Evolutionary conservation across 2,888 invertebrate species (phyloP).

Genomic region (Erebia palarica): DNA sequence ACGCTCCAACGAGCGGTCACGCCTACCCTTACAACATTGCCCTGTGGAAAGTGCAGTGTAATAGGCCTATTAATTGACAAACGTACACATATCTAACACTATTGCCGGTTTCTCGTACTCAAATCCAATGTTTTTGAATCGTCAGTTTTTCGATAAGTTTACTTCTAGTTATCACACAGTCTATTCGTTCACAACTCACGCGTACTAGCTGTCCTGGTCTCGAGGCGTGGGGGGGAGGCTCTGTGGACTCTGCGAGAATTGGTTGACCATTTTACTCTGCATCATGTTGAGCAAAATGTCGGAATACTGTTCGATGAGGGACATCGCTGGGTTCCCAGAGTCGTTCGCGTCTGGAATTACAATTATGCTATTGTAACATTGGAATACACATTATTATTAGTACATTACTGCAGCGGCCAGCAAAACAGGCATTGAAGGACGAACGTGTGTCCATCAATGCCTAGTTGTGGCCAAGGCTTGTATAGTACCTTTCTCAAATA

Average conservation of each 20-base stretch:
- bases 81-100: not conserved
- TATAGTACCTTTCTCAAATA: too few relatives aligned
- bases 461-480: too few relatives aligned
- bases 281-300: constrained; percentile 83
- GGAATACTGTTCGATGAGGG: constrained; percentile 84
- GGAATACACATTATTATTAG: too few relatives aligned
- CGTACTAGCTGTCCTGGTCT: constrained; percentile 70
- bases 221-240: constrained; percentile 63
- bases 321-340: constrained; percentile 68
- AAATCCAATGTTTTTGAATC: not conserved
- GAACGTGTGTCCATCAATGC: too few relatives aligned
- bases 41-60: too few relatives aligned
- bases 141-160: not conserved
- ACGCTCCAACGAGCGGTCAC: too few relatives aligned
- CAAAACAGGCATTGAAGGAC: too few relatives aligned
- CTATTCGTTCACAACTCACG: constrained; percentile 22
- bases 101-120: not conserved
- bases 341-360: constrained; percentile 57
- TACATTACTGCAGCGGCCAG: too few relatives aligned
- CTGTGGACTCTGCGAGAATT: constrained; percentile 66
- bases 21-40: too few relatives aligned
- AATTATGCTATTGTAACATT: not conserved
- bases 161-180: constrained; percentile 3
- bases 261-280: constrained; percentile 77
- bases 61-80: not conserved